Evolutionary conservation across 2,797 vertebrate species (phyloP).

Genomic region (Rhincodon typus): DNA sequence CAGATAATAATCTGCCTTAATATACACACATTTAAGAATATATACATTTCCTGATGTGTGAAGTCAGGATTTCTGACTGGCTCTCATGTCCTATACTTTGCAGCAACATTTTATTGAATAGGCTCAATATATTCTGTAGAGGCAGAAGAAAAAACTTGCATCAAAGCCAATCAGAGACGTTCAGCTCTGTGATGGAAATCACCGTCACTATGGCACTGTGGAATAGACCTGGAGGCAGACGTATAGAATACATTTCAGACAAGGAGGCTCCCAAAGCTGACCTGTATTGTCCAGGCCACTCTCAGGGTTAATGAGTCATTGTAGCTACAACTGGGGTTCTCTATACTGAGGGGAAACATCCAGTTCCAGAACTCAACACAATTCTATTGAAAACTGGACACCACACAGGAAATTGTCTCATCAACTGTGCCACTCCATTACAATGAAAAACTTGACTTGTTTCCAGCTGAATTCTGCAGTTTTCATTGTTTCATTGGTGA

Average conservation of each 20-base stretch:
- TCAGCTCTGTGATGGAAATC: background rate
- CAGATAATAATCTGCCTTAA: too few species aligned
- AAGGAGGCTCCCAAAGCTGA: background rate
- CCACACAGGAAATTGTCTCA: background rate
- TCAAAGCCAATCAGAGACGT: too few species aligned
- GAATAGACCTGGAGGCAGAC: background rate
- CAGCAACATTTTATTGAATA: too few species aligned
- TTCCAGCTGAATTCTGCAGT: background rate
- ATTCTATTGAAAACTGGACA: background rate
- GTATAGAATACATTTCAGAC: background rate
- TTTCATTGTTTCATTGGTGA: background rate
- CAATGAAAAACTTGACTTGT: background rate
- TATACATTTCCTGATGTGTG: too few species aligned
- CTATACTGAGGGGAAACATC: background rate
- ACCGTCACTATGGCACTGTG: background rate
- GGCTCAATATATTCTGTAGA: too few species aligned
- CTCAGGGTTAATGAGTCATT: background rate
- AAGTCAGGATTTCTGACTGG: too few species aligned
- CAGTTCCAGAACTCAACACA: background rate
- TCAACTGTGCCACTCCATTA: background rate
- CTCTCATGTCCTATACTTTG: too few species aligned
- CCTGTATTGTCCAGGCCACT: background rate
- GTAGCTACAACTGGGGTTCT: background rate
- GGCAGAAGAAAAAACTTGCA: too few species aligned
- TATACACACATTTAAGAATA: too few species aligned